A percentile compares a stretch with the other conserved stretches of the same genome.
These are phyloP conservation scores for Yoshiicerus persimilis DNA, from an alignment of 1,140 invertebrate genomes.

Conservation along the genomic window DNA sequence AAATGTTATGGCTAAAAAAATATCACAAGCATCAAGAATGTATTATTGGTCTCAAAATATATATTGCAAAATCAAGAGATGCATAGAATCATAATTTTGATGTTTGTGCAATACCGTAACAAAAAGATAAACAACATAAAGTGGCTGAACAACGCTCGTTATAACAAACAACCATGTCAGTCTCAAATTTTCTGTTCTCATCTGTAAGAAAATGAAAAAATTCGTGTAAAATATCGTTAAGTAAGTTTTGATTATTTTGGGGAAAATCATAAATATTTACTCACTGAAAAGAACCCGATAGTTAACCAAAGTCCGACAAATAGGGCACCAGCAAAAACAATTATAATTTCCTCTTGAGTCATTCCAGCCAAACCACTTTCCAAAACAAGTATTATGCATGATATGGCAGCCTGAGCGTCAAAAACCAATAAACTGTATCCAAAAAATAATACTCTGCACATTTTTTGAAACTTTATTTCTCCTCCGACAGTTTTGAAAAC, in stretches of 20 bases:
- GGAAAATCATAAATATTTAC: no score
- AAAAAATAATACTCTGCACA: constrained; percentile 41
- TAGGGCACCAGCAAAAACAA: constrained; percentile 27
- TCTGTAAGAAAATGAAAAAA: no score
- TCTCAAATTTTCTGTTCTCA: constrained; percentile 39
- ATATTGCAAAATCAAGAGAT: no score
- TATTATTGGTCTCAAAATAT: neutral
- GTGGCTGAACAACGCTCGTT: constrained; percentile 41
- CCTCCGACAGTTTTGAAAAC: constrained; percentile 48
- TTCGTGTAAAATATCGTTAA: no score
- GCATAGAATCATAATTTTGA: no score
- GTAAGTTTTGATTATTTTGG: no score
- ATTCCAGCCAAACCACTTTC: constrained; percentile 20
- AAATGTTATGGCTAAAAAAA: neutral
- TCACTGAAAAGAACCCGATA: constrained; percentile 42
- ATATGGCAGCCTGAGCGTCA: constrained; percentile 41
- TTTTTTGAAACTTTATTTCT: constrained; percentile 40
- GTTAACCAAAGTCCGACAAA: constrained; percentile 36
- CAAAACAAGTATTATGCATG: constrained; percentile 37
- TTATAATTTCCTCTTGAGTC: constrained; percentile 26
- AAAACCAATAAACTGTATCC: constrained; percentile 40
- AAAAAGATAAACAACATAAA: constrained; percentile 37
- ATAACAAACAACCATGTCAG: constrained; percentile 37
- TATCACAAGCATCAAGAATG: neutral
- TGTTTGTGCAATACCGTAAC: constrained; percentile 38